These are phyloP conservation scores for Drosophila quadrilineata DNA, from an alignment of 1,140 invertebrate species.

Conservation along the genomic window DNA sequence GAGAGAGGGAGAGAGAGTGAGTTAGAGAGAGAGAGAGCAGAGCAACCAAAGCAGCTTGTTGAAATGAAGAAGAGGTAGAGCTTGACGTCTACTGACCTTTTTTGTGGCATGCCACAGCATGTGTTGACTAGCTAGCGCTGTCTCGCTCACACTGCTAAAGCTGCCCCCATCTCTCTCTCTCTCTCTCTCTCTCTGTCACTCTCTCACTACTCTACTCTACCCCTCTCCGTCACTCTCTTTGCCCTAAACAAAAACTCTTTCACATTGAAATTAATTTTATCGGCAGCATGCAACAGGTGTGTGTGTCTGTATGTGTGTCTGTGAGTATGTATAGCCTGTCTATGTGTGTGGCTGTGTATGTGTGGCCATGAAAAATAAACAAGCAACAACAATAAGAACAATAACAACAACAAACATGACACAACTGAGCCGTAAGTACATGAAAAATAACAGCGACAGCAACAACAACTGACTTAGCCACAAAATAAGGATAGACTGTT, in stretches of 20 bases:
- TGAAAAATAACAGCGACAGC: conserved; percentile 10
- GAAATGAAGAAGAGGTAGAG: too few species aligned
- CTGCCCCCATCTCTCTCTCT: too few species aligned
- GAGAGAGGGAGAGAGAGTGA: too few species aligned
- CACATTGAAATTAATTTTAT: conserved; percentile 69
- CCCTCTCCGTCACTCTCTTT: conserved; percentile 2
- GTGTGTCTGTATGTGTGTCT: conserved; percentile 28
- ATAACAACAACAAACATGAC: conserved; percentile 38
- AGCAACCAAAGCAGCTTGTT: too few species aligned
- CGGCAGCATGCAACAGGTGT: conserved; percentile 62
- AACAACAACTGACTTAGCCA: background rate
- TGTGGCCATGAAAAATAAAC: conserved; percentile 56
- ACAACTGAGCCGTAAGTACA: conserved; percentile 24
- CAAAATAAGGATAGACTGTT: background rate
- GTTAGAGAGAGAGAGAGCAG: too few species aligned
- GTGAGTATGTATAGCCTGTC: background rate
- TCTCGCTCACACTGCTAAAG: too few species aligned
- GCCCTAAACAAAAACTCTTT: too few species aligned
- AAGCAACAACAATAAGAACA: conserved; percentile 41
- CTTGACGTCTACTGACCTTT: too few species aligned
- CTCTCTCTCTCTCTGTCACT: too few species aligned
- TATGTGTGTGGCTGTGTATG: background rate
- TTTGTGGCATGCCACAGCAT: too few species aligned
- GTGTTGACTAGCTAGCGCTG: too few species aligned
- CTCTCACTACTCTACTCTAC: too few species aligned